A percentile compares a stretch with the other conserved stretches of the same genome.
These are phyloP conservation scores for Corythornis leucogaster DNA, from an alignment of 2,797 vertebrate genomes.

Conservation along the genomic window DNA sequence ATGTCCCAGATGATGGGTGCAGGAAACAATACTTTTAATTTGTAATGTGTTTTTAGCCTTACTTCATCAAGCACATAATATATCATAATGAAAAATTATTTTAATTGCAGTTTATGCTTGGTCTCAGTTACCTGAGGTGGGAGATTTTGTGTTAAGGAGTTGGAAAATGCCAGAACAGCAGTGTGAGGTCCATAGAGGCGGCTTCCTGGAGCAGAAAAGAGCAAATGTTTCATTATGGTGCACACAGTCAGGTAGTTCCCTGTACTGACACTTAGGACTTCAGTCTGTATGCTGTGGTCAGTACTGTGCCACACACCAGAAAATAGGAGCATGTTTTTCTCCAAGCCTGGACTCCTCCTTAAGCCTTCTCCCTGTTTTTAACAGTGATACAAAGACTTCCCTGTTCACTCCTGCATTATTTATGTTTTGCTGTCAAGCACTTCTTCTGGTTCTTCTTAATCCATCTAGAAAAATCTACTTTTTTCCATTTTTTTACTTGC, in stretches of 20 bases:
- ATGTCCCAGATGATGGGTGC: not conserved
- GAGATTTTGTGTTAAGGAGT: not conserved
- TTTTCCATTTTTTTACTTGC: not conserved
- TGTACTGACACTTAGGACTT: not conserved
- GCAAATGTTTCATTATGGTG: rapidly evolving
- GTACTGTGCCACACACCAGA: not conserved
- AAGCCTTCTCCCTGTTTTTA: not conserved
- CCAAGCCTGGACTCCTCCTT: not conserved
- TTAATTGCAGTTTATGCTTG: not conserved
- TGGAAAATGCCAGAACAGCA: not conserved
- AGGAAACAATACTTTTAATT: not conserved
- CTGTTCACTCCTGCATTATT: not conserved
- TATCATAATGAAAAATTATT: not conserved
- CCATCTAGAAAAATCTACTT: not conserved
- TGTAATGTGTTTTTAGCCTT: not conserved
- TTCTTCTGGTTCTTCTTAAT: not conserved
- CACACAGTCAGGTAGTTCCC: not conserved
- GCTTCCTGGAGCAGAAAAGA: not conserved
- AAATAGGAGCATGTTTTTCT: not conserved
- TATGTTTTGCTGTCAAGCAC: not conserved
- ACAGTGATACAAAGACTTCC: not conserved
- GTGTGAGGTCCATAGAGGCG: not conserved
- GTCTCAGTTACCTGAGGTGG: not conserved
- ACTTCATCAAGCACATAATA: not conserved
- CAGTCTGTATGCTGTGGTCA: not conserved